Percentiles rank a stretch among this genome's conserved stretches.
Evolutionary conservation across 2,797 vertebrate genomes (phyloP).

Genomic region (Triplophysa yarkandensis): DNA sequence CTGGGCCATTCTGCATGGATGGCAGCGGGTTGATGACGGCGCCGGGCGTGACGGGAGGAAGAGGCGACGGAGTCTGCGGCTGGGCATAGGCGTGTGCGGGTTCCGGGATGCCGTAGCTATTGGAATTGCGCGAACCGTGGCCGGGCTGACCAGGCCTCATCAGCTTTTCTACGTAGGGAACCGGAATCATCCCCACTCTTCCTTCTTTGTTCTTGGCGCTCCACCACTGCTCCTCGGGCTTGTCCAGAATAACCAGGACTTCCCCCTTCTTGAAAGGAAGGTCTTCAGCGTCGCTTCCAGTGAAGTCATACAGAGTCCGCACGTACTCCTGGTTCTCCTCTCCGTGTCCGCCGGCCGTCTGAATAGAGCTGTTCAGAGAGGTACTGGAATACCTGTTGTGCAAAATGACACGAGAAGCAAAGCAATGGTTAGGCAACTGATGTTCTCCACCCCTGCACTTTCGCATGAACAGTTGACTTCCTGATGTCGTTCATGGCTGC

Average conservation of each 20-base stretch:
- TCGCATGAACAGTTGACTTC: conserved; percentile 20
- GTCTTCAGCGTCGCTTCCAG: conserved; percentile 94
- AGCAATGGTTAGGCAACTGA: too few relatives aligned
- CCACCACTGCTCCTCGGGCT: conserved; percentile 99
- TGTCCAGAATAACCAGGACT: conserved; percentile 91
- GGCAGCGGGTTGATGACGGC: conserved; percentile 86
- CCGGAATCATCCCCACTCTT: conserved; percentile 94
- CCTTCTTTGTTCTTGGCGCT: conserved; percentile 97
- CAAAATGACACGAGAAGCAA: too few relatives aligned
- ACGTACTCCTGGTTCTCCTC: conserved; percentile 94
- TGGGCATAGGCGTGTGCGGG: conserved; percentile 96
- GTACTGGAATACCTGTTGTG: conserved; percentile 83
- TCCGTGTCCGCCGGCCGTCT: conserved; percentile 70
- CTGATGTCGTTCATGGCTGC: neutral
- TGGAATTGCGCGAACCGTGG: conserved; percentile 91
- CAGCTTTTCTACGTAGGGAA: conserved; percentile 97
- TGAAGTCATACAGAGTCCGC: conserved; percentile 97
- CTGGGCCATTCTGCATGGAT: conserved; percentile 93
- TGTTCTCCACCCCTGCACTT: conserved; percentile 3
- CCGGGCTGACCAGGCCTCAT: conserved; percentile 74
- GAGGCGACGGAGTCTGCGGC: conserved; percentile 89
- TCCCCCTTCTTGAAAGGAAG: conserved; percentile 97
- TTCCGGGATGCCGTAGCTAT: conserved; percentile 96
- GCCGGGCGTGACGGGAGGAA: conserved; percentile 84
- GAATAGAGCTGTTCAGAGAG: conserved; percentile 76